phyloP scores from a whole-genome alignment of 2,797 vertebrate genomes.

The Austrolebias charrua region DNA sequence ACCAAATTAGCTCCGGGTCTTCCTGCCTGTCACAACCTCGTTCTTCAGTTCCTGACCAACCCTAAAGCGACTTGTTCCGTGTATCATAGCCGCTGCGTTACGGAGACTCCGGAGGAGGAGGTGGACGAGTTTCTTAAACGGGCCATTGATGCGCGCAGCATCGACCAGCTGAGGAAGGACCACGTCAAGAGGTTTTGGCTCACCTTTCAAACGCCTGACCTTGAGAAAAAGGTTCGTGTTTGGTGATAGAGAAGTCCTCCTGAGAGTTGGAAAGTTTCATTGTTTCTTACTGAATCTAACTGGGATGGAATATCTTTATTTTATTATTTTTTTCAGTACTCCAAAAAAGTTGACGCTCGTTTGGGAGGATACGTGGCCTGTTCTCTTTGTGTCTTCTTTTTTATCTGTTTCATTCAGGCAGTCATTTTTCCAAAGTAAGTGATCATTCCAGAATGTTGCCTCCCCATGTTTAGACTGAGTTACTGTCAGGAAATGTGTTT shows the following conservation, averaged over 20 bases:
- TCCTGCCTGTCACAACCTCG: conserved; percentile 45
- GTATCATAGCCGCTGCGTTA: conserved; percentile 83
- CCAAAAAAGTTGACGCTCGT: conserved; percentile 92
- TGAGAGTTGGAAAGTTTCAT: fast-evolving
- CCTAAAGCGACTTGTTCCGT: conserved; percentile 43
- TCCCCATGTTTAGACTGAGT: conserved; percentile 22
- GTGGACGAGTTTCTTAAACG: conserved; percentile 95
- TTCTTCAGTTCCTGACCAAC: conserved; percentile 11
- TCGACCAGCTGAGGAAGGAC: conserved; percentile 94
- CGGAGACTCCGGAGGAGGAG: conserved; percentile 93
- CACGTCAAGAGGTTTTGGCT: conserved; percentile 95
- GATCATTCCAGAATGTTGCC: conserved; percentile 7
- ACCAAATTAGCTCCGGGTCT: conserved; percentile 51
- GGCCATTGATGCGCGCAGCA: conserved; percentile 95
- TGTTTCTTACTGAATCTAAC: background rate
- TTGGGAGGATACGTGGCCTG: conserved; percentile 93
- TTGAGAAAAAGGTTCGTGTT: conserved; percentile 89
- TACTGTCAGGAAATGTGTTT: conserved; percentile 49
- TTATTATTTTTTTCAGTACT: conserved; percentile 81
- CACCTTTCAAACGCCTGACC: conserved; percentile 88
- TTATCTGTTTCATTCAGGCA: conserved; percentile 89
- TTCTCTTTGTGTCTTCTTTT: conserved; percentile 89
- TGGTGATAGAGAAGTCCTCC: background rate
- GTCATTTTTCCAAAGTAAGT: conserved; percentile 89
- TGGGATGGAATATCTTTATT: background rate